These are phyloP conservation scores for Shinisaurus crocodilurus DNA, from an alignment of 2,113 vertebrate genomes.

Conservation along the genomic window DNA sequence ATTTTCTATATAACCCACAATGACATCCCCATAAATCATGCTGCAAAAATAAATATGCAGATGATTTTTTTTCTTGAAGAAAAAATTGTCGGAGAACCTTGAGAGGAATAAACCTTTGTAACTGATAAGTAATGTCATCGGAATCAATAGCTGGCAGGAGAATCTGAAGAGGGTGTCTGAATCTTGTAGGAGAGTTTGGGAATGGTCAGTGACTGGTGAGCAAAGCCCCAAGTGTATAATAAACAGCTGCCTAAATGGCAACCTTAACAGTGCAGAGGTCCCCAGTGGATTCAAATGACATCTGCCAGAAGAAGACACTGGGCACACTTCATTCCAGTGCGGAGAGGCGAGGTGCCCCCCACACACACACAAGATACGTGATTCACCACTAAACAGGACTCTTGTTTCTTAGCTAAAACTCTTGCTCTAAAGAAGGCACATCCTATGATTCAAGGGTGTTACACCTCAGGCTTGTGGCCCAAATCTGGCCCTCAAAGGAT, in stretches of 20 bases:
- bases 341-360: too few relatives aligned
- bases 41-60: conserved; percentile 75
- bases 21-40: conserved; percentile 76
- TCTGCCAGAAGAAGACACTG: conserved; percentile 12
- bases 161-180: conserved; percentile 65
- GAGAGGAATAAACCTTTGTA: too few relatives aligned
- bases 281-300: conserved; percentile 35
- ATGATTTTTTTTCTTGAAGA: conserved; percentile 51
- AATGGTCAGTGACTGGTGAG: conserved; percentile 74
- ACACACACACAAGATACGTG: too few relatives aligned
- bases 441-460: too few relatives aligned
- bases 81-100: conserved; percentile 59
- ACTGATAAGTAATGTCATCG: conserved; percentile 82
- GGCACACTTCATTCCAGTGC: neutral
- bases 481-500: too few relatives aligned
- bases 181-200: conserved; percentile 66
- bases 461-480: too few relatives aligned
- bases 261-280: conserved; percentile 56
- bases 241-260: conserved; percentile 74
- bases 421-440: too few relatives aligned
- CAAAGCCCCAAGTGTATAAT: conserved; percentile 49
- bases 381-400: too few relatives aligned
- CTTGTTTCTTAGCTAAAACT: too few relatives aligned
- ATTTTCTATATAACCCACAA: conserved; percentile 72
- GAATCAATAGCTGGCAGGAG: conserved; percentile 80